Percentiles rank a stretch among this genome's conserved stretches.
Evolutionary conservation across 2,888 invertebrate species (phyloP).

Genomic region (Melinaea marsaeus): DNA sequence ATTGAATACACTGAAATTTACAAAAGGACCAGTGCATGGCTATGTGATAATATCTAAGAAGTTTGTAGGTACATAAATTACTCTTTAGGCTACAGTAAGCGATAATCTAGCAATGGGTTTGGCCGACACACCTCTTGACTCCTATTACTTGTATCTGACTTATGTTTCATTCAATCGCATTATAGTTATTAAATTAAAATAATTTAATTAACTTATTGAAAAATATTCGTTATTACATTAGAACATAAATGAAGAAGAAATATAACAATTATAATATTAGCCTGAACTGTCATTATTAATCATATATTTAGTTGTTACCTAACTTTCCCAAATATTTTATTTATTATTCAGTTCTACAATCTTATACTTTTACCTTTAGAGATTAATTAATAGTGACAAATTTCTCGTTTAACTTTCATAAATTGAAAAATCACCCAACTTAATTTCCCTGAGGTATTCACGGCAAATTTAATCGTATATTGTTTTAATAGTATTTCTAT

Average conservation of each 20-base stretch:
- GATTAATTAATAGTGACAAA: too few relatives aligned
- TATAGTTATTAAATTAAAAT: too few relatives aligned
- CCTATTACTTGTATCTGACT: constrained; percentile 5
- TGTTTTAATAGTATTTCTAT: too few relatives aligned
- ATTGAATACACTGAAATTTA: constrained; percentile 9
- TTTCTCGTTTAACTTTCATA: too few relatives aligned
- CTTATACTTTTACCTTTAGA: too few relatives aligned
- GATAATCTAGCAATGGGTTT: constrained; percentile 27
- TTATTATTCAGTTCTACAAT: too few relatives aligned
- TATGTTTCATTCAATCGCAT: too few relatives aligned
- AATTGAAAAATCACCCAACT: too few relatives aligned
- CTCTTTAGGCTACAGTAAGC: constrained; percentile 39
- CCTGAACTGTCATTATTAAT: neutral
- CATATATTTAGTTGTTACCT: too few relatives aligned
- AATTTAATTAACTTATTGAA: neutral
- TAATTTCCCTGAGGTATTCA: too few relatives aligned
- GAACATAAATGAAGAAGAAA: neutral
- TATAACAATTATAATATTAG: neutral
- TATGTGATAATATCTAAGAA: constrained; percentile 36
- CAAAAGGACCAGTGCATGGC: constrained; percentile 17
- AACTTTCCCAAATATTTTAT: too few relatives aligned
- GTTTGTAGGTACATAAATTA: constrained; percentile 54
- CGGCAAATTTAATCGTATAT: too few relatives aligned
- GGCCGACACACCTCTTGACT: constrained; percentile 25
- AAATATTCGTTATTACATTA: neutral